Evolutionary conservation across 2,113 vertebrate genomes (phyloP).

Genomic region (Bothrops jararaca): DNA sequence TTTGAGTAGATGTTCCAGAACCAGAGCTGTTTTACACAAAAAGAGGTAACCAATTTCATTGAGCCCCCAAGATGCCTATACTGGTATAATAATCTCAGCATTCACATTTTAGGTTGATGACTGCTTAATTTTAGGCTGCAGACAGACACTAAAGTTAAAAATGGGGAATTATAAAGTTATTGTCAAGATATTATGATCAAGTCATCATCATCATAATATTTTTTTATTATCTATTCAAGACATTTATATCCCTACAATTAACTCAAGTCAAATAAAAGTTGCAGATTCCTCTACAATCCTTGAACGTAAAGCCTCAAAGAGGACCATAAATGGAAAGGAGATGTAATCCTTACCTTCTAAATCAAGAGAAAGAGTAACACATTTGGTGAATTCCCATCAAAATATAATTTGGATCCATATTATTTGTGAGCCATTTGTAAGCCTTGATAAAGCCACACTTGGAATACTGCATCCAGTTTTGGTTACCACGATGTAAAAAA

Average conservation of each 20-base stretch:
- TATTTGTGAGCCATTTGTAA: neutral
- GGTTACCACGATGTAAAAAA: no score
- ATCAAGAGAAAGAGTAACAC: neutral
- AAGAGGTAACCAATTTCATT: neutral
- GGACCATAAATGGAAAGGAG: neutral
- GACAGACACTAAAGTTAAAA: neutral
- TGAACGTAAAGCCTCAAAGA: neutral
- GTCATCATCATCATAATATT: neutral
- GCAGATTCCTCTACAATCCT: neutral
- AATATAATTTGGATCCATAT: neutral
- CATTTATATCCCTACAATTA: neutral
- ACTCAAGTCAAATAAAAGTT: neutral
- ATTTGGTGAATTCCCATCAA: neutral
- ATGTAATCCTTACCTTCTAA: neutral
- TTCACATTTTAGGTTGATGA: neutral
- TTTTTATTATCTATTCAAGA: neutral
- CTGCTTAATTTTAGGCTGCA: neutral
- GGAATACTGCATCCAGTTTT: no score
- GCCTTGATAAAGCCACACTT: no score
- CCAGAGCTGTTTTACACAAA: neutral
- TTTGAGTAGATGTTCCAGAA: neutral
- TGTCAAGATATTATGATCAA: neutral
- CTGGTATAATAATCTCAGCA: neutral
- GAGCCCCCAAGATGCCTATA: neutral
- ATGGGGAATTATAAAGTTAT: neutral